Evolutionary conservation across 2,888 invertebrate species (phyloP).

Genomic region (Noctua comes): DNA sequence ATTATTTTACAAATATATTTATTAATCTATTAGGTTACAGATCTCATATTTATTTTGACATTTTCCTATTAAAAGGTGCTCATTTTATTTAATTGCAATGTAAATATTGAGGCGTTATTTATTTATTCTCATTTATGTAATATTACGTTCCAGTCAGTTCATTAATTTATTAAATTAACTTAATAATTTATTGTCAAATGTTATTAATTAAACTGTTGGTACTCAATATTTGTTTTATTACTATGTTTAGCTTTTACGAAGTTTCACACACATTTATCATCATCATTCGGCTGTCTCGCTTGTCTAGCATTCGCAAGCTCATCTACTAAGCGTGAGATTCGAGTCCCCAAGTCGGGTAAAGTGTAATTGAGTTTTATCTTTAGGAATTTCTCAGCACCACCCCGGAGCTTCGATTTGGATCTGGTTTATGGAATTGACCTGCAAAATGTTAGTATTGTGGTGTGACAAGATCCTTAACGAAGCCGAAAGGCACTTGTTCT

Average conservation of each 20-base stretch:
- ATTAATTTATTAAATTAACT: constrained; percentile 63
- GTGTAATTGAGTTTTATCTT: background rate
- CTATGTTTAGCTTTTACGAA: background rate
- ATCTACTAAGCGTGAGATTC: background rate
- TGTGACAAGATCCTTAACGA: no score
- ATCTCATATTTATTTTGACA: constrained; percentile 78
- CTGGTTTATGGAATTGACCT: background rate
- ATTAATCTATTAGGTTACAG: constrained; percentile 71
- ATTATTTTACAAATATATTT: constrained; percentile 67
- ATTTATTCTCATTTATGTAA: constrained; percentile 62
- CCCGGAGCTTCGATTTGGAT: background rate
- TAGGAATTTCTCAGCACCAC: background rate
- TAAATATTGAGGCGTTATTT: constrained; percentile 75
- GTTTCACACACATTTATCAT: background rate
- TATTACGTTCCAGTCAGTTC: constrained; percentile 62
- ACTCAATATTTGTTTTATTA: constrained; percentile 68
- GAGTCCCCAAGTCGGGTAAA: background rate
- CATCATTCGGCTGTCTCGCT: background rate
- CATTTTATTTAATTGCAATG: constrained; percentile 70
- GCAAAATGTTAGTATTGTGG: background rate
- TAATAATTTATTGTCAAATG: constrained; percentile 78
- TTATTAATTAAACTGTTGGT: constrained; percentile 85
- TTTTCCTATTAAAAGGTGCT: constrained; percentile 58
- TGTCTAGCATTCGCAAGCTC: background rate
- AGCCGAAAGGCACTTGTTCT: no score